Evolutionary conservation across 2,888 invertebrate species (phyloP), one percentile per base, ranked within the genome.

Genomic region (Epistrophe eligans): DNA sequence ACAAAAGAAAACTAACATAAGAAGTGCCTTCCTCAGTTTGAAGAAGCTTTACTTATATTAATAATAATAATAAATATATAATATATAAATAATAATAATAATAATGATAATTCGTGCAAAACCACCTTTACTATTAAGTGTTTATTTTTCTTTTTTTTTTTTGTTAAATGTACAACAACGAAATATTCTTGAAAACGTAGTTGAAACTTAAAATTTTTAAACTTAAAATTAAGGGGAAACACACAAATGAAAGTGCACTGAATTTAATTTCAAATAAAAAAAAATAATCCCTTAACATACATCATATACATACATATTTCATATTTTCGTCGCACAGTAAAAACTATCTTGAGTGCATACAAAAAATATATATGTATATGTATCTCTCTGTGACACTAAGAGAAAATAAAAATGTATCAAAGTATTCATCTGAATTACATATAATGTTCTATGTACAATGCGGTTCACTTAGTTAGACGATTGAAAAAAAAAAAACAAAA

Each of bases 101-200:
- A n/a, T n/a, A n/a, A 17, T 62, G 13, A 24, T 52, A 24, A 24
- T 62, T 43, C 4, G 40, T 15, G 15, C 15, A 40, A 60, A 24
- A 19, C 40, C 19, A 66, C 50, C n/a, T 50, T 66, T 11, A 15
- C 7, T 60, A 13, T 32, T 17, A 66, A 66, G 50, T 66, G 40
- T 19, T 60, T 40, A n/a, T n/a, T n/a, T n/a, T n/a, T 60, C 19
- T 48, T 48, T 19, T 4, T 11, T 50, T 50, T 19, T 13, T 40
- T 6, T 24, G 11, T 50, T 50, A n/a, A 4, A 52, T 13, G 1
- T 13, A 50, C 19, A 13, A 45, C 2, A 13, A 24, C 3, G 1
- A 55, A 28, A 28, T 15, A 28, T 15, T 55, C 13, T 52, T 24
- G 6, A 24, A 24, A 52, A 13, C 5, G 15, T n/a, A n/a, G n/a